Conservation (phyloP, 2,113 vertebrate genomes). For the Chaetorhynchus papuensis region DNA sequence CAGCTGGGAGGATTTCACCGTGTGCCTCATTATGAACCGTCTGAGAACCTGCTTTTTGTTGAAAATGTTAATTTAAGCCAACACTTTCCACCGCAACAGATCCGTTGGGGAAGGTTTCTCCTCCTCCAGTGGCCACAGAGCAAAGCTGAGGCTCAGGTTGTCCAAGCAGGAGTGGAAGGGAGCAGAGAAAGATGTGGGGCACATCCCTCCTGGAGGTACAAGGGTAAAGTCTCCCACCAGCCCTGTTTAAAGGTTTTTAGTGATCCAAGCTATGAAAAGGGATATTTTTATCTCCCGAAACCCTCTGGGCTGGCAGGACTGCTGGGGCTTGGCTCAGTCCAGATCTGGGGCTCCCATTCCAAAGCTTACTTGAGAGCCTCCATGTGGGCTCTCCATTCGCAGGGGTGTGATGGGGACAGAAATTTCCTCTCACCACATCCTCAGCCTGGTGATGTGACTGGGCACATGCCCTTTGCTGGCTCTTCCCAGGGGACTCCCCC, state of each 20-base stretch:
- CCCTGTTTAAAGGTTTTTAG: neutral
- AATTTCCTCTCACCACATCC: neutral
- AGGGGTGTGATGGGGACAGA: rapidly evolving
- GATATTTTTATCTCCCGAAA: neutral
- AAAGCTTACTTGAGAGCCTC: neutral
- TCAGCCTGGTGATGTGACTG: neutral
- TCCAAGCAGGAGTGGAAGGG: neutral
- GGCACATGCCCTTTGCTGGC: neutral
- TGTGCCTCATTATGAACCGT: neutral
- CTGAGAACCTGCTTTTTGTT: neutral
- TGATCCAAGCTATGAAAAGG: neutral
- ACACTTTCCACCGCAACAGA: rapidly evolving
- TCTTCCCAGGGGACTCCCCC: neutral
- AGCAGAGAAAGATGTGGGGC: neutral
- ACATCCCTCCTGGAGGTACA: rapidly evolving
- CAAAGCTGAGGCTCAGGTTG: neutral
- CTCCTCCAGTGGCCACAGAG: rapidly evolving
- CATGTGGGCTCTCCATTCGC: rapidly evolving
- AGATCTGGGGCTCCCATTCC: rapidly evolving
- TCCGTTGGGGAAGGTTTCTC: neutral
- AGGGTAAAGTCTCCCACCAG: neutral
- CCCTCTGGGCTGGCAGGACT: neutral
- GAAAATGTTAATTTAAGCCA: neutral
- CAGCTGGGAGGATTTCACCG: slow-evolving; percentile 1
- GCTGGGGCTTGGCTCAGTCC: neutral